phyloP scores from a whole-genome alignment of 1,140 invertebrate genomes.

The Micrasema minimum region DNA sequence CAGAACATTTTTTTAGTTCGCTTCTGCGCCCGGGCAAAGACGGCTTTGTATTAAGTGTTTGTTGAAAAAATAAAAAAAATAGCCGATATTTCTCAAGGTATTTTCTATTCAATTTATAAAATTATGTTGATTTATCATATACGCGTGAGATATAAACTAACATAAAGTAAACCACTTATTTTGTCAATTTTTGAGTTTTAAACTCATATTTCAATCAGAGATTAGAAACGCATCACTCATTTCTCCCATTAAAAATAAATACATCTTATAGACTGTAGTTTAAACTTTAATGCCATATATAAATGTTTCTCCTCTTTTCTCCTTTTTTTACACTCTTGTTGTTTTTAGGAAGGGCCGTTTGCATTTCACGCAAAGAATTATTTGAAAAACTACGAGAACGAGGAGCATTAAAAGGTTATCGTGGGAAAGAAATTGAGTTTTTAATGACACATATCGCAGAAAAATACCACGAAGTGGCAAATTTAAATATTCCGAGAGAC shows the following conservation, averaged over 20 bases:
- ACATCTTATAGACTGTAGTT: background rate
- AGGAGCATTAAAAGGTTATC: background rate
- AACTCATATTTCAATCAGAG: background rate
- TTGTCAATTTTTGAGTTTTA: background rate
- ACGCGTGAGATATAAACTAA: background rate
- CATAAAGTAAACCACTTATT: background rate
- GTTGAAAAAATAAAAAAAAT: background rate
- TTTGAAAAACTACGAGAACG: background rate
- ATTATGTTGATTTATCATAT: background rate
- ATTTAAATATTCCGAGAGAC: background rate
- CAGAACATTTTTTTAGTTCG: background rate
- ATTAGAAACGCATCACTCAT: background rate
- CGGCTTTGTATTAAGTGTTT: background rate
- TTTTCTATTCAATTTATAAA: background rate
- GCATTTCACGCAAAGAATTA: background rate
- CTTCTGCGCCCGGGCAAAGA: background rate
- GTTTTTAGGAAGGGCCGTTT: background rate
- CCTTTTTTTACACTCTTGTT: background rate
- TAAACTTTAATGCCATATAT: background rate
- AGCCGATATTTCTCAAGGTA: background rate
- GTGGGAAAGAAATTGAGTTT: background rate
- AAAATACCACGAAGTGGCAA: background rate
- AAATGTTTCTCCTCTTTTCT: background rate
- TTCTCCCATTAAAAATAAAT: background rate
- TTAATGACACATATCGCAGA: background rate